Evolutionary conservation across 2,113 vertebrate genomes (phyloP).

Genomic region (Tachysurus fulvidraco): DNA sequence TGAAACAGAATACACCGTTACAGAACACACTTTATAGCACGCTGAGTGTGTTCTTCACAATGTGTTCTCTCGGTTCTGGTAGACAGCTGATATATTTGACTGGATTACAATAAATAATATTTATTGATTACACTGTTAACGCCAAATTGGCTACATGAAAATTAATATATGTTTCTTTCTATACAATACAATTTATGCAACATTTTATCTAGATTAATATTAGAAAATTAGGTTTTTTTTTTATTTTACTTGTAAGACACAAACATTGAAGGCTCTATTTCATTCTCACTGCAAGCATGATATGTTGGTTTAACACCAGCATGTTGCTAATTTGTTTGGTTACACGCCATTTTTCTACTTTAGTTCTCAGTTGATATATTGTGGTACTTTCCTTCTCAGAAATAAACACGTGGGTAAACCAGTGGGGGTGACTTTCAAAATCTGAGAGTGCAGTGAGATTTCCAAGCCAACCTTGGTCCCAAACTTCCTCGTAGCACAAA

Average conservation of each 20-base stretch:
- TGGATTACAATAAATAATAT: background rate
- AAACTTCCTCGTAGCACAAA: background rate
- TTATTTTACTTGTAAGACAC: background rate
- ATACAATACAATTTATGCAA: background rate
- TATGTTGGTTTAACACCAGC: constrained; percentile 14
- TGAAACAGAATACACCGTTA: background rate
- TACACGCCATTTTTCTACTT: background rate
- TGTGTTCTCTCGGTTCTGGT: background rate
- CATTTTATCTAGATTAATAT: background rate
- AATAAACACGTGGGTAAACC: background rate
- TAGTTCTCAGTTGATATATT: background rate
- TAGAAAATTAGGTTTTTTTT: background rate
- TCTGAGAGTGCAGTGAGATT: background rate
- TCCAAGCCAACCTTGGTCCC: background rate
- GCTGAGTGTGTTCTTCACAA: background rate
- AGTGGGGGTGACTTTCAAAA: background rate
- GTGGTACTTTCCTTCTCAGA: background rate
- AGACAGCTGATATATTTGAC: background rate
- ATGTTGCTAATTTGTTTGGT: constrained; percentile 14
- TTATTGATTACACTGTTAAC: background rate
- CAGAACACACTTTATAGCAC: background rate
- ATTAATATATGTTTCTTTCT: background rate
- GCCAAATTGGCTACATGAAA: background rate
- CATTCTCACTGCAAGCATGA: background rate
- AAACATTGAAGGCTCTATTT: background rate